Percentiles rank a stretch among this genome's conserved stretches.
phyloP scores from a whole-genome alignment of 2,888 invertebrate species.

The Chaetogeoica ovagalla region DNA sequence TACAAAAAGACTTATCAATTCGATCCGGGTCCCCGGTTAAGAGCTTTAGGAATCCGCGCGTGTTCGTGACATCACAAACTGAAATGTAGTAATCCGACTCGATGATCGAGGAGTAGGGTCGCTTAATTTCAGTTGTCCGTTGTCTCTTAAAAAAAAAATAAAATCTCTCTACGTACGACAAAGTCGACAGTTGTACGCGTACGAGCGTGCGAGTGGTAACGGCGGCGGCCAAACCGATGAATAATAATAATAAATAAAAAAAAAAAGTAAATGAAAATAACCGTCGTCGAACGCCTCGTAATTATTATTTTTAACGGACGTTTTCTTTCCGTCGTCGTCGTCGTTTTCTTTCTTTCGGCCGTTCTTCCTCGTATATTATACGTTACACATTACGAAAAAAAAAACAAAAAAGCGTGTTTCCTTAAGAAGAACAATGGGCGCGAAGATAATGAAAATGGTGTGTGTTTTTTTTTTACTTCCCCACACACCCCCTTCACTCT shows the following conservation, averaged over 20 bases:
- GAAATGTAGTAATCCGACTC: too few relatives aligned
- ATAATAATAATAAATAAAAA: too few relatives aligned
- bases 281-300: constrained; percentile 36
- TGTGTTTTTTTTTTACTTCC: constrained; percentile 24
- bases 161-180: too few relatives aligned
- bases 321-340: neutral
- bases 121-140: too few relatives aligned
- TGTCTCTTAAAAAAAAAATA: too few relatives aligned
- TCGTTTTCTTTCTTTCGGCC: neutral
- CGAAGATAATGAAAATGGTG: constrained; percentile 51
- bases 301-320: constrained; percentile 53
- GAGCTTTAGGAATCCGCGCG: too few relatives aligned
- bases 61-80: too few relatives aligned
- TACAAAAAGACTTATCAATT: too few relatives aligned
- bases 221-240: neutral
- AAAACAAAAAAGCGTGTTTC: constrained; percentile 53
- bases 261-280: constrained; percentile 22
- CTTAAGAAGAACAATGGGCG: constrained; percentile 52
- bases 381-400: constrained; percentile 12
- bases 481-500: neutral
- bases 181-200: too few relatives aligned
- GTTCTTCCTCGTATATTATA: neutral
- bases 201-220: too few relatives aligned
- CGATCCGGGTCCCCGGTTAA: too few relatives aligned
- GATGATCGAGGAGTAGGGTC: too few relatives aligned